phyloP scores from a whole-genome alignment of 2,797 vertebrate genomes.

The Jordanella pulchra region DNA sequence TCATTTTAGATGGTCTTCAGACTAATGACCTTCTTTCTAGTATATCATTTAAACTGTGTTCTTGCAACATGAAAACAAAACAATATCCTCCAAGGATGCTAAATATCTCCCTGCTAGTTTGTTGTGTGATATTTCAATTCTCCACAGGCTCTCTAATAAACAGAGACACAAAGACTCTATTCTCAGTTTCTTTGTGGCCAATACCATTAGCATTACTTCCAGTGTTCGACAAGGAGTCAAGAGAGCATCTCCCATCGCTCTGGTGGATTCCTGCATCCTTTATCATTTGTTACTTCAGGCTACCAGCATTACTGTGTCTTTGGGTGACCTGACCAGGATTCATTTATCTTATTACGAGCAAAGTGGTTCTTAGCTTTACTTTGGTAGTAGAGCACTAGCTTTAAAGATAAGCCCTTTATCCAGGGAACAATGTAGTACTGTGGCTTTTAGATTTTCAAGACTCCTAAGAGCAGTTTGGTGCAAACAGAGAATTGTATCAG shows the following conservation, averaged over 20 bases:
- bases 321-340: conserved; percentile 47
- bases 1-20: background rate
- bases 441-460: conserved; percentile 20
- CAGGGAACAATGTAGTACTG: conserved; percentile 16
- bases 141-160: conserved; percentile 51
- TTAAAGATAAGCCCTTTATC: conserved; percentile 40
- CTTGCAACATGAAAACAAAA: conserved; percentile 6
- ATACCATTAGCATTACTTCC: conserved; percentile 62
- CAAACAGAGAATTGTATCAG: conserved; percentile 39
- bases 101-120: conserved; percentile 51
- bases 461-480: conserved; percentile 20
- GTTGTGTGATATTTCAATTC: conserved; percentile 59
- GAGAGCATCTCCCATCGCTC: conserved; percentile 61
- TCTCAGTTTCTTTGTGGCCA: conserved; percentile 50
- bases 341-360: conserved; percentile 41
- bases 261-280: conserved; percentile 47
- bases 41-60: background rate
- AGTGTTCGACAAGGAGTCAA: conserved; percentile 57
- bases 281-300: conserved; percentile 50
- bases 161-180: conserved; percentile 45
- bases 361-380: conserved; percentile 44
- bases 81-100: conserved; percentile 34
- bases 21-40: background rate
- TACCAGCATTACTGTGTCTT: conserved; percentile 11
- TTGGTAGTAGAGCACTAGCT: conserved; percentile 16